phyloP scores from a whole-genome alignment of 2,113 vertebrate species.

The Prinia subflava region DNA sequence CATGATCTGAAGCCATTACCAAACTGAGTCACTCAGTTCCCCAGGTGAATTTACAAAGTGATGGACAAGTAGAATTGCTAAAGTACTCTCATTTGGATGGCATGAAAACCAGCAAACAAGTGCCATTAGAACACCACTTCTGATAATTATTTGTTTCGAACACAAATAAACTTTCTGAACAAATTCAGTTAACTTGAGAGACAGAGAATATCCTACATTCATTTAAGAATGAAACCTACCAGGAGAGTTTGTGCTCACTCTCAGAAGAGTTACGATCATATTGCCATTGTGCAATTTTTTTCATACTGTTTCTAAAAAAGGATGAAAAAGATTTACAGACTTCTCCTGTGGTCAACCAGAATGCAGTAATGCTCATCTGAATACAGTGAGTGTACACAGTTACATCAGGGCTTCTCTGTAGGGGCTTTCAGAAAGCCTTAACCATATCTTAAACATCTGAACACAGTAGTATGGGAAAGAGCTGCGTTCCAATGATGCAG shows the following conservation, averaged over 20 bases:
- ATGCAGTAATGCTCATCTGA: constrained; percentile 30
- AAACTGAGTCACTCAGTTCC: constrained; percentile 28
- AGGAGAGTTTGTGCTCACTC: neutral
- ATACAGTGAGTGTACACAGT: constrained; percentile 4
- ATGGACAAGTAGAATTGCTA: neutral
- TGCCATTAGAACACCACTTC: neutral
- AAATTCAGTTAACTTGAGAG: neutral
- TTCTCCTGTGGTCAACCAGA: neutral
- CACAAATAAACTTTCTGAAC: neutral
- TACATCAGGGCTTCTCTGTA: constrained; percentile 24
- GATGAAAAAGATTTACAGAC: constrained; percentile 22
- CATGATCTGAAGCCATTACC: neutral
- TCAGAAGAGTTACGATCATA: neutral
- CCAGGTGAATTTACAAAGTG: neutral
- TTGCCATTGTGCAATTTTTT: neutral
- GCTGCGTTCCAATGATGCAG: constrained; percentile 7
- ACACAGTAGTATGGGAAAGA: constrained; percentile 8
- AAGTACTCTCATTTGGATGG: neutral
- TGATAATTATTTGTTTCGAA: neutral
- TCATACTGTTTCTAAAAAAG: constrained; percentile 31
- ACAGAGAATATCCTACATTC: neutral
- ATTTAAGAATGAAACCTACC: neutral
- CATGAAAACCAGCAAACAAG: neutral
- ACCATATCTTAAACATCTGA: constrained; percentile 31
- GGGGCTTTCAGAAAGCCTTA: constrained; percentile 34